phyloP scores from a whole-genome alignment of 2,797 vertebrate species.

The Micropoecilia bifurca region DNA sequence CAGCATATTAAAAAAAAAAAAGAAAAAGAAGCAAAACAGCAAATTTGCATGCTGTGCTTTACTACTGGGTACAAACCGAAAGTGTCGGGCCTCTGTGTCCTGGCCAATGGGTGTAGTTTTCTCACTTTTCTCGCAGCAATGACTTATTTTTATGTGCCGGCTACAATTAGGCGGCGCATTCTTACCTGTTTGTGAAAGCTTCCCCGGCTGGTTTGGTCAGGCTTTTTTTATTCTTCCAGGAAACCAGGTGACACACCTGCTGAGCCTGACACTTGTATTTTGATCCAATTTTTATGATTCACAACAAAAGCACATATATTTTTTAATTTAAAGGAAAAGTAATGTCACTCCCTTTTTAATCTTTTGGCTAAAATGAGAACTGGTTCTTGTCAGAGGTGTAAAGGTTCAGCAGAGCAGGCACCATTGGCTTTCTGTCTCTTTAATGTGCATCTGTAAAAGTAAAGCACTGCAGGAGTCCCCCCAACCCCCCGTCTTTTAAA shows the following conservation, averaged over 20 bases:
- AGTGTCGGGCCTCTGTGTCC: conserved; percentile 25
- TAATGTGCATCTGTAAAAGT: conserved; percentile 68
- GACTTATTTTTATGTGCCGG: conserved; percentile 63
- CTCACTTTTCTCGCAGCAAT: conserved; percentile 30
- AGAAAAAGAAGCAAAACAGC: conserved; percentile 65
- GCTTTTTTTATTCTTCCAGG: conserved; percentile 5
- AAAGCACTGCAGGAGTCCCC: conserved; percentile 48
- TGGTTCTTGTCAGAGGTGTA: conserved; percentile 35
- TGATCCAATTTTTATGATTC: neutral
- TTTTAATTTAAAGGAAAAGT: neutral
- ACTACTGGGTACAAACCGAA: conserved; percentile 47
- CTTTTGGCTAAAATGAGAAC: conserved; percentile 23
- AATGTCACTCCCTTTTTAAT: neutral
- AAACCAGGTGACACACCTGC: conserved; percentile 7
- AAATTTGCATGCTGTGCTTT: conserved; percentile 72
- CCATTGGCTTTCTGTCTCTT: conserved; percentile 55
- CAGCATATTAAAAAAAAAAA: conserved; percentile 70
- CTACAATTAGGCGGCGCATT: conserved; percentile 53
- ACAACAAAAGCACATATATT: neutral
- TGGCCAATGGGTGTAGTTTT: conserved; percentile 52
- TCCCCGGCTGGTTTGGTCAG: conserved; percentile 35
- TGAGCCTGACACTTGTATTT: neutral
- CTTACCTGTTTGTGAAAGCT: conserved; percentile 54
- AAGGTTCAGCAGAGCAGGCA: conserved; percentile 32
- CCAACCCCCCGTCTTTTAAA: conserved; percentile 13